A percentile compares a stretch with the other conserved stretches of the same genome.
phyloP scores from a whole-genome alignment of 2,113 vertebrate species.

The Microtus pennsylvanicus region DNA sequence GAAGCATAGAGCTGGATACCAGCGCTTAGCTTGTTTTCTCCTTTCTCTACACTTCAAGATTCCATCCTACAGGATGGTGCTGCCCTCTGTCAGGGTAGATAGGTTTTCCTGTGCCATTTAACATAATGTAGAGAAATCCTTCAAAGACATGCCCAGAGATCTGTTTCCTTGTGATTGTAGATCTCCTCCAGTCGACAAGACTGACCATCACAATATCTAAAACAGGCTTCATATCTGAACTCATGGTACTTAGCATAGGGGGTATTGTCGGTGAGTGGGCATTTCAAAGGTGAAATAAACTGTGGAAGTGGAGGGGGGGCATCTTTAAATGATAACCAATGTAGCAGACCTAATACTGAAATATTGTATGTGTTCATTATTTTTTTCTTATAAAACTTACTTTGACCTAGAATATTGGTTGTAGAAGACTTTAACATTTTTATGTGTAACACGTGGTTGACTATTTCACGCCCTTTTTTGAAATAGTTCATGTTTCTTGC shows the following conservation, averaged over 20 bases:
- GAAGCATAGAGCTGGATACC: too few relatives aligned
- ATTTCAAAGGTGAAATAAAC: not conserved
- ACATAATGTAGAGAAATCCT: not conserved
- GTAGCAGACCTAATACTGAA: slow-evolving; percentile 19
- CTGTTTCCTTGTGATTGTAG: not conserved
- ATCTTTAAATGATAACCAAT: not conserved
- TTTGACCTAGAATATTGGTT: not conserved
- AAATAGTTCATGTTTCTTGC: not conserved
- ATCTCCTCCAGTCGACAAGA: not conserved
- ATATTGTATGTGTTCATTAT: not conserved
- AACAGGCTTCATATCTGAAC: not conserved
- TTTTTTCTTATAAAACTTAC: not conserved
- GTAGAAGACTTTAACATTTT: not conserved
- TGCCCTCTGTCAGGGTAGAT: not conserved
- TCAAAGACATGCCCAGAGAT: not conserved
- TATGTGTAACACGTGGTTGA: not conserved
- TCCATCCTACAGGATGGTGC: not conserved
- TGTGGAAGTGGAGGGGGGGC: not conserved
- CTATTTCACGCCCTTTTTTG: not conserved
- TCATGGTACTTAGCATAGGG: not conserved
- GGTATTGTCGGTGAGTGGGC: not conserved
- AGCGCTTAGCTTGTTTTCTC: not conserved
- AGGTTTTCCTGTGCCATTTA: not conserved
- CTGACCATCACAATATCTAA: not conserved
- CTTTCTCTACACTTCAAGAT: not conserved